Evolutionary conservation across 1,140 invertebrate genomes (phyloP).

Genomic region (Drosophila tani): DNA sequence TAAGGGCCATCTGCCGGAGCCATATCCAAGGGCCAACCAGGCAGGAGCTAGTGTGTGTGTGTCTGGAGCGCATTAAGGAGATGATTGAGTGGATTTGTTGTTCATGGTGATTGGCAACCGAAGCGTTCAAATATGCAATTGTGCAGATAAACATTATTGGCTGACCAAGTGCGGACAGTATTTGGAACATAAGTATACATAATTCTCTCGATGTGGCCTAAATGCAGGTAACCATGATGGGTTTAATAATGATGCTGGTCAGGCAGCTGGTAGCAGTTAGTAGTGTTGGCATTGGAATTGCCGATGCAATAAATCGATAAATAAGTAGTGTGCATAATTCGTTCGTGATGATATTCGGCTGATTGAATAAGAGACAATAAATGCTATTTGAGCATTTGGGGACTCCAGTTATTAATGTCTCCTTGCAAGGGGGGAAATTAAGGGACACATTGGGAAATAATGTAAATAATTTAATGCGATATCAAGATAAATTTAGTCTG

Average conservation of each 20-base stretch:
- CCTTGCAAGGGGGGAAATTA: neutral
- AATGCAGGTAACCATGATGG: conserved; percentile 21
- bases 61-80: conserved; percentile 66
- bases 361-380: conserved; percentile 39
- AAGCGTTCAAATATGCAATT: conserved; percentile 68
- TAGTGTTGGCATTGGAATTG: conserved; percentile 26
- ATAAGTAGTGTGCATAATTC: conserved; percentile 42
- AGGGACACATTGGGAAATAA: neutral
- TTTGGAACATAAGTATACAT: conserved; percentile 55
- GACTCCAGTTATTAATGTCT: conserved; percentile 9
- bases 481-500: neutral
- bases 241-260: conserved; percentile 33
- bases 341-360: conserved; percentile 34
- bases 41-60: neutral
- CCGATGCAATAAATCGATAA: conserved; percentile 28
- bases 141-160: conserved; percentile 65
- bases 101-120: conserved; percentile 56
- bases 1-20: conserved; percentile 36
- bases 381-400: conserved; percentile 11
- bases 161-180: conserved; percentile 62
- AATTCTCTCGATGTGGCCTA: conserved; percentile 27
- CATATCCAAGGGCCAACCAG: neutral
- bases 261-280: conserved; percentile 2
- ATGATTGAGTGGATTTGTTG: conserved; percentile 81
- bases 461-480: conserved; percentile 5